A percentile compares a stretch with the other conserved stretches of the same genome.
These are phyloP conservation scores for Endotricha flammealis DNA, from an alignment of 2,888 invertebrate species.

Conservation along the genomic window DNA sequence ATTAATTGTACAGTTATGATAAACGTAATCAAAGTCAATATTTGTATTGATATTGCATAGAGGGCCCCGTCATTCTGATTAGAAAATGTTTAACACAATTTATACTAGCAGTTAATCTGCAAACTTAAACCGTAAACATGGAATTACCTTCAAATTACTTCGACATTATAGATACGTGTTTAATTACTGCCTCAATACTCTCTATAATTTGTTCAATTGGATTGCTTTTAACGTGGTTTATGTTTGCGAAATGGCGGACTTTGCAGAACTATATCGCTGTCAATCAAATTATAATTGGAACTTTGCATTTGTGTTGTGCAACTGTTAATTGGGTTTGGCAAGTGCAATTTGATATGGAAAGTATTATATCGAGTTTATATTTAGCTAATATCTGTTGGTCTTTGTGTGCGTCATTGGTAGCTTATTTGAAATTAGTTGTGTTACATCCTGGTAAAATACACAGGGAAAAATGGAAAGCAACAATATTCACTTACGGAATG, in stretches of 20 bases:
- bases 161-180: not conserved
- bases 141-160: too few relatives aligned
- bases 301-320: slow-evolving; percentile 18
- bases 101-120: too few relatives aligned
- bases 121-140: too few relatives aligned
- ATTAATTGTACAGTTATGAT: too few relatives aligned
- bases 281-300: slow-evolving; percentile 24
- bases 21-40: too few relatives aligned
- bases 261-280: slow-evolving; percentile 26
- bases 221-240: slow-evolving; percentile 19
- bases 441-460: slow-evolving; percentile 17
- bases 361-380: slow-evolving; percentile 5
- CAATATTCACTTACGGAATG: slow-evolving; percentile 16
- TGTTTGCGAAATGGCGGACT: slow-evolving; percentile 29
- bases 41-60: too few relatives aligned
- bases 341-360: not conserved
- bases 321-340: not conserved
- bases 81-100: too few relatives aligned
- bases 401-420: slow-evolving; percentile 19
- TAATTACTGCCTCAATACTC: not conserved
- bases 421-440: slow-evolving; percentile 25
- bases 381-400: slow-evolving; percentile 22
- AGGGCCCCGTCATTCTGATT: too few relatives aligned
- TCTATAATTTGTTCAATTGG: slow-evolving; percentile 1
- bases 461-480: slow-evolving; percentile 18